Evolutionary conservation across 2,797 vertebrate genomes (phyloP).

Genomic region (Urosaurus nigricauda): DNA sequence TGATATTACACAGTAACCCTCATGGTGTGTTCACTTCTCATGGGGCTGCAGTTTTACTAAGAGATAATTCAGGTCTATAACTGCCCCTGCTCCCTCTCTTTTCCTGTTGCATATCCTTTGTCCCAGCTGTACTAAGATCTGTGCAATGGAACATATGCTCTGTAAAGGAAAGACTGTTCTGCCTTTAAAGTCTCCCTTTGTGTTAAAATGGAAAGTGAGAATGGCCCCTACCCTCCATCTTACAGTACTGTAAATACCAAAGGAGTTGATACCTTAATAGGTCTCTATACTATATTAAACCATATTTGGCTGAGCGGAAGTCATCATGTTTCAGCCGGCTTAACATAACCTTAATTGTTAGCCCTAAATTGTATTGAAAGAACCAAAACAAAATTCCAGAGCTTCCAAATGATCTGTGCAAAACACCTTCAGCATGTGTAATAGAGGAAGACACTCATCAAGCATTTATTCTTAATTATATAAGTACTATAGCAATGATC

Average conservation of each 20-base stretch:
- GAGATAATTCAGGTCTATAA: background rate
- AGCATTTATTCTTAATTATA: background rate
- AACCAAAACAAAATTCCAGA: background rate
- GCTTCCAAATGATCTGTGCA: background rate
- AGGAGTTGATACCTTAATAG: background rate
- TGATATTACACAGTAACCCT: background rate
- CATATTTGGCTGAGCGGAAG: background rate
- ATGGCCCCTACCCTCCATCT: too few relatives aligned
- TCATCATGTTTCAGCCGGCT: background rate
- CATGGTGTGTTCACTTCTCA: background rate
- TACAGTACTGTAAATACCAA: background rate
- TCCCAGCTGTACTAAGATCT: background rate
- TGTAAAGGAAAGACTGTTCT: background rate
- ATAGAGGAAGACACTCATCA: too few relatives aligned
- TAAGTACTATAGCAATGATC: background rate
- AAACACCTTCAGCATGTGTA: background rate
- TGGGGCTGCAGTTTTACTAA: background rate
- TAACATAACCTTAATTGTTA: too few relatives aligned
- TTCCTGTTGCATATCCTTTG: background rate
- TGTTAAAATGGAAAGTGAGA: too few relatives aligned
- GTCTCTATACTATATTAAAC: background rate
- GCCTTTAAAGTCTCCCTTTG: background rate
- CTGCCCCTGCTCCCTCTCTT: background rate
- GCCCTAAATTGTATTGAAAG: background rate
- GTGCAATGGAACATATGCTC: background rate